Percentiles rank a stretch among this genome's conserved stretches.
Conservation (phyloP, 2,113 vertebrate species). For the Piaya cayana region DNA sequence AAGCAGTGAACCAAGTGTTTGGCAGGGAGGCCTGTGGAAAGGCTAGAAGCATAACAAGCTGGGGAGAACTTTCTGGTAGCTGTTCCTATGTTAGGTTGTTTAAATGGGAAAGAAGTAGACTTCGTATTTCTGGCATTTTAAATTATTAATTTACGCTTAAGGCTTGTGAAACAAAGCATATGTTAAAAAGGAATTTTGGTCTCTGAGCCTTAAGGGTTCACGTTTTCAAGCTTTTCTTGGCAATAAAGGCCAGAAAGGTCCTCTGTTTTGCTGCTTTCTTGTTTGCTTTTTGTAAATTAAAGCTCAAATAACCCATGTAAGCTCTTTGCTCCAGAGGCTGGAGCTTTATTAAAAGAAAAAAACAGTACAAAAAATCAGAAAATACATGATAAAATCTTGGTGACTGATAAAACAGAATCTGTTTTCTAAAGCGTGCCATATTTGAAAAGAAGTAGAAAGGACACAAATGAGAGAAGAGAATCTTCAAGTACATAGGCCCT, state of each 20-base stretch:
- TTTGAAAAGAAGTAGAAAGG: not conserved
- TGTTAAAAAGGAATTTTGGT: not conserved
- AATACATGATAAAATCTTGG: not conserved
- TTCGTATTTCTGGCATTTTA: not conserved
- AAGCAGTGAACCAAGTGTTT: not conserved
- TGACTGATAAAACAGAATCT: not conserved
- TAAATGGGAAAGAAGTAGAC: not conserved
- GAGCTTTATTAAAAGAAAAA: not conserved
- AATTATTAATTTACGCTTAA: conserved; percentile 26
- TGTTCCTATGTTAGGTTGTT: not conserved
- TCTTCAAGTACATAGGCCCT: not conserved
- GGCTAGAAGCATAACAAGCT: not conserved
- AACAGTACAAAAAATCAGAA: not conserved
- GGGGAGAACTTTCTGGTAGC: not conserved
- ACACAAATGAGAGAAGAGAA: not conserved
- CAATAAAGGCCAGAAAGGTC: not conserved
- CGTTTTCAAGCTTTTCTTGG: conserved; percentile 5
- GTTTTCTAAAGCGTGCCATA: not conserved
- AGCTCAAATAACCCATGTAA: not conserved
- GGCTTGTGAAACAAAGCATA: not conserved
- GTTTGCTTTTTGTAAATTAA: not conserved
- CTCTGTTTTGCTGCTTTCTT: not conserved
- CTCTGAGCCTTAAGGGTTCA: not conserved
- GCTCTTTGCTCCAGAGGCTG: not conserved
- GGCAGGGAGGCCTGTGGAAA: not conserved